Percentiles rank a stretch among this genome's conserved stretches.
These are phyloP conservation scores for Pygmarrhopalites habei DNA, from an alignment of 1,140 invertebrate species.

Conservation along the genomic window DNA sequence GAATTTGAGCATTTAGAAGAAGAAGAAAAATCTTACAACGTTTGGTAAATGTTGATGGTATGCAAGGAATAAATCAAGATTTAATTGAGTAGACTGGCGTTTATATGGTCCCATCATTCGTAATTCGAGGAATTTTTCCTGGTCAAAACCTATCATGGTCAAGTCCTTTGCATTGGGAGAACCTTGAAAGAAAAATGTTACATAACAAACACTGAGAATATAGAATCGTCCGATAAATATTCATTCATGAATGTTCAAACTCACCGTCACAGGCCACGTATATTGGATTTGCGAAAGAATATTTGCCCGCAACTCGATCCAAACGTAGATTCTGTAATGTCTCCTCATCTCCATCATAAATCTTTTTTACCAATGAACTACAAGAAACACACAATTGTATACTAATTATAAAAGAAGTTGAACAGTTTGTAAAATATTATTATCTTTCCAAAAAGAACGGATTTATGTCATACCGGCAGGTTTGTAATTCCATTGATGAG, in stretches of 20 bases:
- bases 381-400: background rate
- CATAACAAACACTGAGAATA: too few species aligned
- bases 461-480: slow-evolving; percentile 7
- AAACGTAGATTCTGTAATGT: background rate
- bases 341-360: slow-evolving; percentile 14
- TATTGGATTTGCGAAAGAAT: slow-evolving; percentile 6
- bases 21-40: slow-evolving; percentile 12
- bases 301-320: slow-evolving; percentile 16
- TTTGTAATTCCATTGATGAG: slow-evolving; percentile 17
- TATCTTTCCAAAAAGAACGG: too few species aligned
- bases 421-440: too few species aligned
- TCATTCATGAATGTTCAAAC: too few species aligned
- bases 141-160: slow-evolving; percentile 24
- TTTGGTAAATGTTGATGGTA: slow-evolving; percentile 20
- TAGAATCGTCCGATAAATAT: too few species aligned
- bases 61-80: slow-evolving; percentile 19
- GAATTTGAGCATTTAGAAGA: background rate
- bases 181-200: too few species aligned
- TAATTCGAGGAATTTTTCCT: slow-evolving; percentile 19
- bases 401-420: too few species aligned
- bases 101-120: slow-evolving; percentile 29
- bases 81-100: slow-evolving; percentile 15
- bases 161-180: slow-evolving; percentile 21
- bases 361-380: slow-evolving; percentile 19
- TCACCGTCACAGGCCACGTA: slow-evolving; percentile 24